Conservation (phyloP, 2,888 invertebrate genomes). For the Crocallis elinguaria region DNA sequence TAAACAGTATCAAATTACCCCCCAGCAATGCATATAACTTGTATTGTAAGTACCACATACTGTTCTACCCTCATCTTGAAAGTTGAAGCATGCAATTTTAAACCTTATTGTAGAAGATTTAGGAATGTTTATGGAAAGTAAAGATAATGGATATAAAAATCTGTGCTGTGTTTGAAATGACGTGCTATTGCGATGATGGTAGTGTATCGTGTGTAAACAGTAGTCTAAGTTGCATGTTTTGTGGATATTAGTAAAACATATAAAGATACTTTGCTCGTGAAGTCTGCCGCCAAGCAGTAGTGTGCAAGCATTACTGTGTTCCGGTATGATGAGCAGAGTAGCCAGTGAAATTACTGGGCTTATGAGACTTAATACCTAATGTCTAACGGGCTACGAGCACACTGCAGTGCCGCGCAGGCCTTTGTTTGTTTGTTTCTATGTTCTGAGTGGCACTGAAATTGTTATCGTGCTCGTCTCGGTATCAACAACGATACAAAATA, state of each 20-base stretch:
- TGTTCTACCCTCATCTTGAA: conserved; percentile 46
- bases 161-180: conserved; percentile 76
- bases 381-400: too few species aligned
- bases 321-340: too few species aligned
- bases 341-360: too few species aligned
- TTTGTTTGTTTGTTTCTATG: too few species aligned
- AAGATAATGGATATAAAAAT: conserved; percentile 63
- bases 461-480: too few species aligned
- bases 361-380: too few species aligned
- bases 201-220: neutral
- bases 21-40: conserved; percentile 23
- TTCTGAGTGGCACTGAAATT: too few species aligned
- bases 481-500: too few species aligned
- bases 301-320: too few species aligned
- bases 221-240: conserved; percentile 3
- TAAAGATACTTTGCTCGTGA: neutral
- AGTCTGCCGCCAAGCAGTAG: neutral
- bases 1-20: conserved; percentile 75
- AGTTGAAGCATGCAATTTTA: conserved; percentile 30
- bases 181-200: conserved; percentile 51
- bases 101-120: conserved; percentile 32
- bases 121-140: conserved; percentile 27
- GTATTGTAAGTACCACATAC: conserved; percentile 4
- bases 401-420: too few species aligned
- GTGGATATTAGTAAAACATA: neutral